A percentile compares a stretch with the other conserved stretches of the same genome.
Evolutionary conservation across 1,140 invertebrate species (phyloP).

Genomic region (Drosophila jambulina): DNA sequence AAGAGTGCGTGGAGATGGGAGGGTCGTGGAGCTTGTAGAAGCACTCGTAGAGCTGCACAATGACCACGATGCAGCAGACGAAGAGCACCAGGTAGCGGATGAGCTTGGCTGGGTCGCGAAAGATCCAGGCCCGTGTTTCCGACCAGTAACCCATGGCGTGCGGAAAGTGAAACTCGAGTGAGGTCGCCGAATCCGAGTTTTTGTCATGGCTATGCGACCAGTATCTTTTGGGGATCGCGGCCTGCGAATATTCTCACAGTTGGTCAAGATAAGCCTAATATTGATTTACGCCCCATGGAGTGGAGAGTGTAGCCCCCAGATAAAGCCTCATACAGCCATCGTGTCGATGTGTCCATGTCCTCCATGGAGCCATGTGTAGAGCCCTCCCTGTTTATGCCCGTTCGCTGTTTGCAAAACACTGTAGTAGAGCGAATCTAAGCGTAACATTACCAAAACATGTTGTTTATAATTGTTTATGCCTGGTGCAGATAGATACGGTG

Average conservation of each 20-base stretch:
- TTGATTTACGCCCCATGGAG: slow-evolving; percentile 67
- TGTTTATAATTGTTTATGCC: slow-evolving; percentile 68
- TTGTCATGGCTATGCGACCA: slow-evolving; percentile 33
- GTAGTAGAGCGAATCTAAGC: slow-evolving; percentile 35
- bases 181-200: slow-evolving; percentile 27
- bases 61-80: slow-evolving; percentile 76
- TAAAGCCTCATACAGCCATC: slow-evolving; percentile 28
- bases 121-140: slow-evolving; percentile 71
- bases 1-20: slow-evolving; percentile 88
- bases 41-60: slow-evolving; percentile 86
- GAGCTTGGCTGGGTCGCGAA: slow-evolving; percentile 77
- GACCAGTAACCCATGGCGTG: slow-evolving; percentile 76
- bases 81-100: slow-evolving; percentile 82
- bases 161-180: slow-evolving; percentile 65
- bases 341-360: no score
- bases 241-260: slow-evolving; percentile 68
- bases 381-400: slow-evolving; percentile 8
- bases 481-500: slow-evolving; percentile 19
- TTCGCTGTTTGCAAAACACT: slow-evolving; percentile 44
- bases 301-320: slow-evolving; percentile 31
- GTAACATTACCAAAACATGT: slow-evolving; percentile 75
- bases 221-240: slow-evolving; percentile 33
- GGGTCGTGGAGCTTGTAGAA: slow-evolving; percentile 86
- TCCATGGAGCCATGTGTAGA: slow-evolving; percentile 17
- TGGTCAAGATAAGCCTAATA: slow-evolving; percentile 70